Conservation (phyloP, 2,888 invertebrate species). For the Melanostoma scalare region DNA sequence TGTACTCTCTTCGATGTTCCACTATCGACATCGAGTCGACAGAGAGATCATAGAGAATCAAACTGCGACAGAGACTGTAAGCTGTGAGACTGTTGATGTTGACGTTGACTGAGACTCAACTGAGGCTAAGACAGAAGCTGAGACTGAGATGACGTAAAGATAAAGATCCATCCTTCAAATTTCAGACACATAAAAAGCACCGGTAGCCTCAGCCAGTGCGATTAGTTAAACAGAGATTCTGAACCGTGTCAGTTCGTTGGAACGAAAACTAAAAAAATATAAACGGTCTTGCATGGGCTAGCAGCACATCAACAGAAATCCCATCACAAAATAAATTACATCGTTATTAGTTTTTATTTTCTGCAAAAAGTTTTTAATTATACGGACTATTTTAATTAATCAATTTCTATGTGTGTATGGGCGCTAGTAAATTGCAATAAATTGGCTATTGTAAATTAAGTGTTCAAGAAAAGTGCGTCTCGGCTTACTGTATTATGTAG, state of each 20-base stretch:
- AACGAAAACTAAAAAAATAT: conserved; percentile 1
- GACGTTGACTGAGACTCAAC: too few relatives aligned
- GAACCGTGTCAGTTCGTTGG: conserved; percentile 43
- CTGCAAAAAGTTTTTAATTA: conserved; percentile 26
- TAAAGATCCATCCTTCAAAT: conserved; percentile 54
- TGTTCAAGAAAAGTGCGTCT: too few relatives aligned
- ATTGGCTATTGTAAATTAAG: conserved; percentile 18
- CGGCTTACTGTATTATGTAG: background rate
- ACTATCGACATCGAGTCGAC: conserved; percentile 33
- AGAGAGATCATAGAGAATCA: background rate
- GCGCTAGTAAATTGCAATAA: conserved; percentile 53
- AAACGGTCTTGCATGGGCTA: conserved; percentile 26
- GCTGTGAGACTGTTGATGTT: too few relatives aligned
- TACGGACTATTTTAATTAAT: conserved; percentile 46
- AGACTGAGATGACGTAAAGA: conserved; percentile 25
- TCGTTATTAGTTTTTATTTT: too few relatives aligned
- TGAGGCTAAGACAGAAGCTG: background rate
- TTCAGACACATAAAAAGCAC: conserved; percentile 54
- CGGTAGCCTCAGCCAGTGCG: conserved; percentile 35
- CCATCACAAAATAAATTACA: background rate
- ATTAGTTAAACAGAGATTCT: conserved; percentile 63
- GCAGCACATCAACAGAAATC: background rate
- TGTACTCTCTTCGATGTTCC: background rate
- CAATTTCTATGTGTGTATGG: conserved; percentile 55
- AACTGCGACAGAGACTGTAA: background rate